phyloP scores from a whole-genome alignment of 2,113 vertebrate genomes.

The Pogonocichla stellata region DNA sequence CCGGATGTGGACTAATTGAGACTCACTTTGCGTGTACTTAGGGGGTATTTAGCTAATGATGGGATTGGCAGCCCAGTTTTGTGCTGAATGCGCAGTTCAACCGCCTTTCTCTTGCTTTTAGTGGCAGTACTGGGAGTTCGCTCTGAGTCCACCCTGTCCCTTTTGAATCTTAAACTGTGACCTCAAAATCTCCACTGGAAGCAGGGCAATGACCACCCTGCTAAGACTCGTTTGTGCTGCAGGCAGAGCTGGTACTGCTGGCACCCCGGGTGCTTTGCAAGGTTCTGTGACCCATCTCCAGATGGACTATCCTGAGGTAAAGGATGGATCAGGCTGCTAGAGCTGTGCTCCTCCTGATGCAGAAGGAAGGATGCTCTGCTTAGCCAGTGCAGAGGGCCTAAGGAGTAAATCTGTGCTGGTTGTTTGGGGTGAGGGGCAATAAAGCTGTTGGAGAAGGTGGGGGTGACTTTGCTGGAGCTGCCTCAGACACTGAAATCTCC shows the following conservation, averaged over 20 bases:
- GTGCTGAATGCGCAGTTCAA: not conserved
- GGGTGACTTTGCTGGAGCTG: not conserved
- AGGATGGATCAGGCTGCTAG: not conserved
- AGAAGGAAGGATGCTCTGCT: not conserved
- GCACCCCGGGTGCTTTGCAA: not conserved
- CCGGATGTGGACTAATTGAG: not conserved
- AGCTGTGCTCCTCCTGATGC: not conserved
- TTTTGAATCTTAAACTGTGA: not conserved
- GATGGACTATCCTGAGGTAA: not conserved
- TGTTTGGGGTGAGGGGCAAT: not conserved
- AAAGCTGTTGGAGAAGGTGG: not conserved
- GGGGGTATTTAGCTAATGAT: not conserved
- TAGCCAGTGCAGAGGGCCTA: not conserved
- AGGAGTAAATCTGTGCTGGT: not conserved
- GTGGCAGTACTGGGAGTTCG: not conserved
- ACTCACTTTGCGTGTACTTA: not conserved
- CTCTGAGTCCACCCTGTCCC: not conserved
- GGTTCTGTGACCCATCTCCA: not conserved
- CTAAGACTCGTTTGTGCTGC: not conserved
- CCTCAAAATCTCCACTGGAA: not conserved
- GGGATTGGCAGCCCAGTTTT: not conserved
- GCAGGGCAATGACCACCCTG: not conserved
- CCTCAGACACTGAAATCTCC: fast-evolving
- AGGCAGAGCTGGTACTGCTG: not conserved
- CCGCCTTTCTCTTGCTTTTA: not conserved